Conservation (phyloP, 2,113 vertebrate species). For the Corythaeola cristata region DNA sequence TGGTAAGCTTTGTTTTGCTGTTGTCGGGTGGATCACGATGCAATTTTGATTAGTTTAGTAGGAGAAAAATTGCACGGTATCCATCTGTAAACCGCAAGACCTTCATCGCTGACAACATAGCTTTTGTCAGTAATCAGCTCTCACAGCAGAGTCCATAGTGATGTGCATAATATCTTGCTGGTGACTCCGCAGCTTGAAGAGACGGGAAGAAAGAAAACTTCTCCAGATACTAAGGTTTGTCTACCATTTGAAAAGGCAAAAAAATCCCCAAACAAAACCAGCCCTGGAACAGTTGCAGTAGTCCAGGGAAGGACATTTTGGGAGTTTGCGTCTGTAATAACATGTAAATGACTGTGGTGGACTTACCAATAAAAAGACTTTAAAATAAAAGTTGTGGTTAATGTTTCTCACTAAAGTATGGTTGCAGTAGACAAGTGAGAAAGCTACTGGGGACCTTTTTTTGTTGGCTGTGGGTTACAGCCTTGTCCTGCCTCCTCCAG, state of each 20-base stretch:
- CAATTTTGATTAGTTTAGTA: conserved; percentile 87
- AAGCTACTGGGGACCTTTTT: not conserved
- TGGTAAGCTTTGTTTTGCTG: conserved; percentile 82
- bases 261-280: not conserved
- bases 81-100: conserved; percentile 95
- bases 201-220: not conserved
- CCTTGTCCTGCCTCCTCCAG: not conserved
- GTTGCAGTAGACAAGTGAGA: not conserved
- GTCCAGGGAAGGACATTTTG: not conserved
- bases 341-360: not conserved
- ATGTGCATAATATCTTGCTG: not conserved
- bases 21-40: conserved; percentile 95
- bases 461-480: not conserved
- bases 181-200: not conserved
- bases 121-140: not conserved
- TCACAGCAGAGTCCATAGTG: not conserved
- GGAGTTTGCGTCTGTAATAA: not conserved
- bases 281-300: too few species aligned
- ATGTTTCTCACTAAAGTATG: not conserved
- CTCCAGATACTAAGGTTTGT: not conserved
- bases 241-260: not conserved
- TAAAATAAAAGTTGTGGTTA: not conserved
- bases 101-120: conserved; percentile 42
- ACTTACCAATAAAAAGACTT: conserved; percentile 27
- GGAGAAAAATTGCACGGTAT: conserved; percentile 97